Base-by-base conservation (phyloP, 30 jellyfish, hydroid and myxozoan genomes). In the Aurelia aurita region DNA sequence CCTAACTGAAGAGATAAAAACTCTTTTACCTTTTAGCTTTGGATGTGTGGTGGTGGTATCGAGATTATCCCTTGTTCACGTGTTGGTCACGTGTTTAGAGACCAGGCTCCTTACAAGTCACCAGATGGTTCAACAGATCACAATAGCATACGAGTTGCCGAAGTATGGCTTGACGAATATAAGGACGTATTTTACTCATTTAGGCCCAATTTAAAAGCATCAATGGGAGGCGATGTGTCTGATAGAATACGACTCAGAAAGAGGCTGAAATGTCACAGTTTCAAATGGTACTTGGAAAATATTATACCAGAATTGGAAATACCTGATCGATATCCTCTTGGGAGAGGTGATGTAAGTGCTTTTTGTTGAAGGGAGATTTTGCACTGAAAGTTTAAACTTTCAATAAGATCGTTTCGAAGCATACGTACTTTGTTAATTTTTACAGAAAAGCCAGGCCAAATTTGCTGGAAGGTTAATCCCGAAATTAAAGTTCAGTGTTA, bases 1-100 rank as follows among this genome's bases (percentile, higher is more conserved):
- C n/a, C 46, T 34, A 34, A 8, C 1, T 39, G 43, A 39, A 39
- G 2, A 39, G 51, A 39, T 39, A 8, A 39, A 8, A 39, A 39
- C 9, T 15, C 14, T 39, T 39, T 1, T 39, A 5, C 51, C 16
- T 73, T 87, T 58, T 46, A 95, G 99, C 93, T 95, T 12, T 95
- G 99, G 99, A 95, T 89, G 97, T 95, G 99, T 53, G 99, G 98
- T 2, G 99, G 95, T 14, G 99, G 99, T 32, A 95, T 95, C 43
- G 97, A 95, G 84, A 95, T 95, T 54, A 54, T 89, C 18, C 99
- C 97, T 12, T 95, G 99, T 84, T 95, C 99, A 32, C 95, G 97
- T 61, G 98, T 95, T 35, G 99, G 99, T 57, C 99, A 95, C 88
- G 99, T 95, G 29, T 95, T 95, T 69, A 86, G 99, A 25, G 98